Conservation (phyloP, 2,797 vertebrate species). For the Spinibarbus caldwelli region DNA sequence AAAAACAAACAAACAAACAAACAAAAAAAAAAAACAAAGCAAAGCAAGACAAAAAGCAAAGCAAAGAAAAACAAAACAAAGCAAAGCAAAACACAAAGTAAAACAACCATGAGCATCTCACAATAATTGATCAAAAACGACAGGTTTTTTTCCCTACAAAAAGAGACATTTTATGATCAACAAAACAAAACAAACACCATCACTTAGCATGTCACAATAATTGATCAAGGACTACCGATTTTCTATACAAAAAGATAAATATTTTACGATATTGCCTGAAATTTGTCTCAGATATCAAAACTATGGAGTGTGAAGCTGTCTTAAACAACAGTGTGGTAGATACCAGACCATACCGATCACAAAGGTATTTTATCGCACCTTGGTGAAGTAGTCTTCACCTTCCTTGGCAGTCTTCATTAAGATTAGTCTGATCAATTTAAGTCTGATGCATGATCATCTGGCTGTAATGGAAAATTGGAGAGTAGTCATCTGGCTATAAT, state of each 20-base stretch:
- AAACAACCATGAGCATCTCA: neutral
- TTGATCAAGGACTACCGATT: neutral
- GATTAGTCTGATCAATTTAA: neutral
- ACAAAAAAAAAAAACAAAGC: too few relatives aligned
- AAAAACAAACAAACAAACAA: too few relatives aligned
- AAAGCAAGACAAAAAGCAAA: too few relatives aligned
- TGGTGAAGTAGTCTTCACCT: neutral
- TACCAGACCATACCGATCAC: neutral
- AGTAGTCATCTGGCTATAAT: neutral
- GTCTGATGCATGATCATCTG: neutral
- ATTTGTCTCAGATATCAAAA: too few relatives aligned
- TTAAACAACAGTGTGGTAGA: neutral
- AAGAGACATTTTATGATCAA: neutral
- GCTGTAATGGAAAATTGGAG: neutral
- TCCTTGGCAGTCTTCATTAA: neutral
- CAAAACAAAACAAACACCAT: neutral
- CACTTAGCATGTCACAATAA: neutral
- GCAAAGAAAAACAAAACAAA: too few relatives aligned
- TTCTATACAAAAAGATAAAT: neutral
- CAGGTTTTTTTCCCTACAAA: neutral
- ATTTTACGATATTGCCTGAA: neutral
- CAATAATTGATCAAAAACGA: neutral
- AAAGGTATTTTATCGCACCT: neutral
- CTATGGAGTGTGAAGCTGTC: neutral
- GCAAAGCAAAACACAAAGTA: too few relatives aligned